A percentile compares a stretch with the other conserved stretches of the same genome.
Conservation (phyloP, 2,113 vertebrate species). For the Brachyistius frenatus region DNA sequence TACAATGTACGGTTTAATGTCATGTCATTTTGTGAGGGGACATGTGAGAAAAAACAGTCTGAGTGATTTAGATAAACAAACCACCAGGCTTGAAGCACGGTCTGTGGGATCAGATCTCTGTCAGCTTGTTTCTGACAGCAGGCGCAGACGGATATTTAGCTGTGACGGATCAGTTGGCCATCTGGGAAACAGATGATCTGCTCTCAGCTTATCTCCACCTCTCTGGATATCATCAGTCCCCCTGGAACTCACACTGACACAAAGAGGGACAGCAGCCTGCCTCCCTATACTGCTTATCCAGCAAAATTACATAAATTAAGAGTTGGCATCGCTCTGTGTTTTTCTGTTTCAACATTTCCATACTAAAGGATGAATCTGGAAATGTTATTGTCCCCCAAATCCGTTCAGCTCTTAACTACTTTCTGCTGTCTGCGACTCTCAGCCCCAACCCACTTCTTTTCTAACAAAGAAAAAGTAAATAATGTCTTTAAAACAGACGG, state of each 20-base stretch:
- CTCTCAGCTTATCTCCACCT: constrained; percentile 40
- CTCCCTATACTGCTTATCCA: neutral
- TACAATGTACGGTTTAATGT: neutral
- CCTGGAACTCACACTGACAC: neutral
- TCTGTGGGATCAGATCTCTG: constrained; percentile 8
- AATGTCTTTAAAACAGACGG: neutral
- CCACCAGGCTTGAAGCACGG: neutral
- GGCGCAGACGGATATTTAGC: constrained; percentile 12
- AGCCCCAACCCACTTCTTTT: too few relatives aligned
- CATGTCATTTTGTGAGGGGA: too few relatives aligned
- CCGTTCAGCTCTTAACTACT: too few relatives aligned
- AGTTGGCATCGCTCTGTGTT: neutral
- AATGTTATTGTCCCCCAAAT: neutral
- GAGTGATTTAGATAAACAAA: neutral
- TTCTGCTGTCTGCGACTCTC: too few relatives aligned
- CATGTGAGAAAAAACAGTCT: neutral
- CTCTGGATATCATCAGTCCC: constrained; percentile 24
- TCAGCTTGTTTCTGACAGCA: neutral
- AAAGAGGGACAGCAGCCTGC: neutral
- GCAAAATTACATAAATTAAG: neutral
- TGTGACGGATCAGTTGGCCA: constrained; percentile 27
- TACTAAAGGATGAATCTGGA: neutral
- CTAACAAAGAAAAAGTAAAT: neutral
- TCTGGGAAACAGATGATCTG: constrained; percentile 34
- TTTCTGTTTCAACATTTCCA: neutral